Evolutionary conservation across 2,113 vertebrate genomes (phyloP), one percentile per base, ranked within the genome.

Genomic region (Anoura caudifer): DNA sequence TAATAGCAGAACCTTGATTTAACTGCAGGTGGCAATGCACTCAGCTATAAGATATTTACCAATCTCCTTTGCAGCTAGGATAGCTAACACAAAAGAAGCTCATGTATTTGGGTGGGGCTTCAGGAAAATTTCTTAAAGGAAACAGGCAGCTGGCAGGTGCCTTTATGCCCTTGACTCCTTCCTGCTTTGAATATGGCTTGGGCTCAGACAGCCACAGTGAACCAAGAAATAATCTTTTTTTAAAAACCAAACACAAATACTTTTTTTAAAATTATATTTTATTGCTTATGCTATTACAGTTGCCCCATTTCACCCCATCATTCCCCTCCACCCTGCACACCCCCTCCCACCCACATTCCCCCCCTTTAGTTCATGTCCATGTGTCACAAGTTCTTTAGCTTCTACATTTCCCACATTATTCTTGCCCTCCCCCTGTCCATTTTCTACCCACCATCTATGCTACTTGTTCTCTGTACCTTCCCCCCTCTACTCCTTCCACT

Each of bases 171-270:
- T 76, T 76, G 12, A n/a, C 6, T 50, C 20, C n/a, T 77, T 70
- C 33, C 38, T 90, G 17, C 69, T 87, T 82, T 82, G 31, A 75
- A 76, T 82, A 54, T 15, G 17, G 38, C 47, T 81, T 67, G 82
- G 73, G 52, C 26, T 65, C 52, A 82, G 72, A 38, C 24, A 56
- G 45, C 75, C 69, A 12, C 33, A 50, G 38, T 28, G 50, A 95
- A 26, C 33, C 24, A 47, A 84, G 28, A 79, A 47, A 9, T n/a
- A 67, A 67, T 81, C 28, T 61, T 59, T 31, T 56, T 28, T 28
- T 20, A 54, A 52, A 61, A n/a, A n/a, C 97, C 96, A 98, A 97
- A 98, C 98, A 98, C 98, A 98, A 98, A 98, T 97, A 97, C 93
- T 92, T 96, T 99, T 98, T 99, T n/a, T n/a, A n/a, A n/a, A n/a